These are phyloP conservation scores for Cyclophora punctaria DNA, from an alignment of 2,888 invertebrate species.

Conservation along the genomic window DNA sequence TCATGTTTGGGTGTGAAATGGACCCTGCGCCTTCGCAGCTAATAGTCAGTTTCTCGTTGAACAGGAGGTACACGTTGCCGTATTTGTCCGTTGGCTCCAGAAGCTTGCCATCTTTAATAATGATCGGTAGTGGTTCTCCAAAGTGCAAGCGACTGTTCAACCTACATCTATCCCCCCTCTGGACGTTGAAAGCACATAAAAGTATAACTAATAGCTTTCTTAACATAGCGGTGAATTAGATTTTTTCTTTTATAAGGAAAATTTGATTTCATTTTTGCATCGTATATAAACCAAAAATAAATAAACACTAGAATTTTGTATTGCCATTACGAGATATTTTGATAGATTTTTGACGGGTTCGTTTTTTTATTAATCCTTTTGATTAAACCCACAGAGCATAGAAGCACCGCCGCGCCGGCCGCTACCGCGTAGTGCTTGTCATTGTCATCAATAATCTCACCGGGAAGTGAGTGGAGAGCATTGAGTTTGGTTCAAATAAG, in stretches of 20 bases:
- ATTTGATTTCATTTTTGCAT: neutral
- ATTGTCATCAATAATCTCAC: no score
- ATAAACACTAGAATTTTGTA: no score
- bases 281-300: neutral
- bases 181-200: constrained; percentile 44
- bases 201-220: constrained; percentile 9
- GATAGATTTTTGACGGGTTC: no score
- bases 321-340: no score
- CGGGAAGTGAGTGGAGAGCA: no score
- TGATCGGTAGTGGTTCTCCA: constrained; percentile 48
- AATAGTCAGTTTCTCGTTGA: constrained; percentile 44
- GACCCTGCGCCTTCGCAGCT: constrained; percentile 46
- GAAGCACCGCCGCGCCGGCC: no score
- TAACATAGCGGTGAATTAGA: constrained; percentile 29
- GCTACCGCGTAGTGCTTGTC: no score
- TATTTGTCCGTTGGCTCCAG: constrained; percentile 47
- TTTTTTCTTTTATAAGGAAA: neutral
- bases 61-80: constrained; percentile 43
- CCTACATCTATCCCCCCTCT: constrained; percentile 35
- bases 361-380: no score
- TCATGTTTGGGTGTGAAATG: constrained; percentile 40
- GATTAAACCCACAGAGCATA: no score
- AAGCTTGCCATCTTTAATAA: constrained; percentile 41
- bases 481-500: no score
- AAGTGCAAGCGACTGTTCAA: constrained; percentile 49